Evolutionary conservation across 2,888 invertebrate species (phyloP).

Genomic region (Brachynemurus nebulosus): DNA sequence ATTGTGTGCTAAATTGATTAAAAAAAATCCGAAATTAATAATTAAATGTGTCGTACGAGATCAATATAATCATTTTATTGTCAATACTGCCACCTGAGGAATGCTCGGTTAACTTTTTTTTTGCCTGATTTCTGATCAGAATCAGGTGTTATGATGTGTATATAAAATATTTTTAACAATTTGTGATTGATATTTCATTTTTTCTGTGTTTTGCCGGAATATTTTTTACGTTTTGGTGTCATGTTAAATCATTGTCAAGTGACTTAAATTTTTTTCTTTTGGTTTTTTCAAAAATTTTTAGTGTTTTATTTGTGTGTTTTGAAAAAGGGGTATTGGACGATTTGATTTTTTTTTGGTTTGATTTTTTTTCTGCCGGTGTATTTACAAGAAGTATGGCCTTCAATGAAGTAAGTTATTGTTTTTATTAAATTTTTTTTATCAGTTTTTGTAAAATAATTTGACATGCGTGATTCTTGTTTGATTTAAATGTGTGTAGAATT

Average conservation of each 20-base stretch:
- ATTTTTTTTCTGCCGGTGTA: constrained; percentile 34
- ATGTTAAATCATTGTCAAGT: constrained; percentile 1
- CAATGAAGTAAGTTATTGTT: constrained; percentile 48
- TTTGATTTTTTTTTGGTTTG: too few species aligned
- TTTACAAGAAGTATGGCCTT: constrained; percentile 55
- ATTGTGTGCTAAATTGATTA: neutral
- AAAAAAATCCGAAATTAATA: neutral
- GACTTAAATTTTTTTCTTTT: neutral
- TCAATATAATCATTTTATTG: constrained; percentile 1
- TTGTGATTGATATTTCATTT: neutral
- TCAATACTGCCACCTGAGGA: constrained; percentile 42
- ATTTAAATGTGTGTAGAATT: too few species aligned
- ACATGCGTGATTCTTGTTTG: too few species aligned
- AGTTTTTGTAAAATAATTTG: too few species aligned
- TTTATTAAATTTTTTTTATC: neutral
- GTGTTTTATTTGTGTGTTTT: too few species aligned
- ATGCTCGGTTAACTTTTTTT: constrained; percentile 37
- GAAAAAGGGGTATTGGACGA: too few species aligned
- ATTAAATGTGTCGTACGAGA: neutral
- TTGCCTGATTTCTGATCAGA: constrained; percentile 46
- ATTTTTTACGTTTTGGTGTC: neutral
- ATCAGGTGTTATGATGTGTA: constrained; percentile 36
- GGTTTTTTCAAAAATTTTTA: too few species aligned
- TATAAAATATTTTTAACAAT: neutral
- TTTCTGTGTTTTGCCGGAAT: neutral